Base-by-base conservation (phyloP, 2,888 invertebrate genomes). In the Mesoligia furuncula region DNA sequence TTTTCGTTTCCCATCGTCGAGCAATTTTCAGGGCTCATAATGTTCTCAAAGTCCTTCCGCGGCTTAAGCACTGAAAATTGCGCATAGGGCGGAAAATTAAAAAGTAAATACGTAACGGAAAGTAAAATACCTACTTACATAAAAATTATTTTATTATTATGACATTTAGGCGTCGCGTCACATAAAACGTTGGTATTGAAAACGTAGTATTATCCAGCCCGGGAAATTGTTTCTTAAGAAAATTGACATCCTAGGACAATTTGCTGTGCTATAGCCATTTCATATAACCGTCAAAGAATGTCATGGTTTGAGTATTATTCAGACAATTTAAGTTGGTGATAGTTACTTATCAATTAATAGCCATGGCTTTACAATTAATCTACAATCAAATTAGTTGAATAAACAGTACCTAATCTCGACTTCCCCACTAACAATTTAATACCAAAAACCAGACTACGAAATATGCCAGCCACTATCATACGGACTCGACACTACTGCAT, bases 51-150 rank as follows among this genome's bases (percentile, higher is more conserved):
- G 42, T 84, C 70, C 79, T 69, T 65, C 64, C 83, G 57, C 36
- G 2, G 79, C 68, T 80, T 83, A 83, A 80, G 64, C 79, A 65
- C 84, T 78, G 64, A 68, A 66, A 78, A 83, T 83, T 80, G 83
- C 36, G 64, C 69, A n/a, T 24, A 24, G 45, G 27, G 61, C 77
- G 79, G 83, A 79, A 79, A 79, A 79, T 83, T 11, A 66, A 77
- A 83, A 83, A 83, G 27, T 77, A 67, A 83, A 79, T 54, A 67
- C 76, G 51, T 67, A 83, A n/a, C 61, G 67, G 67, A 62, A 68
- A 24, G 54, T 77, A 57, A n/a, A 62, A 57, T 78, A 13, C 54
- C 57, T 36, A 20, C 24, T 36, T 42, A 65, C 24, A 24, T 20
- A 72, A 31, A 67, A 66, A 39, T 27, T 27, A 20, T 39, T 20